Evolutionary conservation across 2,888 invertebrate species (phyloP).

Genomic region (Mactromeris polynyma): DNA sequence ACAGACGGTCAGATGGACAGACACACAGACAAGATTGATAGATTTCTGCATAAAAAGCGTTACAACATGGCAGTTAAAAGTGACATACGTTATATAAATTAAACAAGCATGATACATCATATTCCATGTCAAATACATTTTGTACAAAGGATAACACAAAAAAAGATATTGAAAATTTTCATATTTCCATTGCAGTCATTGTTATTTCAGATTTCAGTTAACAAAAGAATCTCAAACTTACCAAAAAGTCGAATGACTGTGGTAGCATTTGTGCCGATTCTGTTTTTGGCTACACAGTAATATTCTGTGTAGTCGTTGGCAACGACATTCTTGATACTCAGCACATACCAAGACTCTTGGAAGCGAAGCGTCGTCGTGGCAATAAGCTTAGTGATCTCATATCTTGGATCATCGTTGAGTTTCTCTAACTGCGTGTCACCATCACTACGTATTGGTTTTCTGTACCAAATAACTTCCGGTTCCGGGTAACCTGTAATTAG

Average conservation of each 20-base stretch:
- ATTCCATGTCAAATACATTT: too few species aligned
- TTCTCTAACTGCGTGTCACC: conserved; percentile 64
- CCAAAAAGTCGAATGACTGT: conserved; percentile 81
- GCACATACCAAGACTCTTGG: conserved; percentile 84
- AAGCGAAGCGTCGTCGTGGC: conserved; percentile 75
- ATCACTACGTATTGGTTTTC: conserved; percentile 61
- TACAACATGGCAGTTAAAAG: too few species aligned
- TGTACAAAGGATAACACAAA: too few species aligned
- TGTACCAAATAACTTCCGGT: conserved; percentile 82
- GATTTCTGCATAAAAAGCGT: too few species aligned
- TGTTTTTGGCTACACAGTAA: conserved; percentile 83
- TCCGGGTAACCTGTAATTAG: conserved; percentile 82
- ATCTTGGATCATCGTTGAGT: conserved; percentile 84
- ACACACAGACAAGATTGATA: too few species aligned
- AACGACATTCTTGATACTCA: conserved; percentile 85
- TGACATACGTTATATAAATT: too few species aligned
- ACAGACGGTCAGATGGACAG: too few species aligned
- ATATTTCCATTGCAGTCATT: too few species aligned
- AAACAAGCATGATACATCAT: too few species aligned
- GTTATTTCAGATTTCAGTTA: neutral
- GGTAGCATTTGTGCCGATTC: conserved; percentile 74
- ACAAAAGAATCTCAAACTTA: conserved; percentile 66
- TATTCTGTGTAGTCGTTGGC: conserved; percentile 84
- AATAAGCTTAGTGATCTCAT: conserved; percentile 82
- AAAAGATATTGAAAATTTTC: too few species aligned